Conservation (phyloP, 2,888 invertebrate species). For the Eilema sororculum region DNA sequence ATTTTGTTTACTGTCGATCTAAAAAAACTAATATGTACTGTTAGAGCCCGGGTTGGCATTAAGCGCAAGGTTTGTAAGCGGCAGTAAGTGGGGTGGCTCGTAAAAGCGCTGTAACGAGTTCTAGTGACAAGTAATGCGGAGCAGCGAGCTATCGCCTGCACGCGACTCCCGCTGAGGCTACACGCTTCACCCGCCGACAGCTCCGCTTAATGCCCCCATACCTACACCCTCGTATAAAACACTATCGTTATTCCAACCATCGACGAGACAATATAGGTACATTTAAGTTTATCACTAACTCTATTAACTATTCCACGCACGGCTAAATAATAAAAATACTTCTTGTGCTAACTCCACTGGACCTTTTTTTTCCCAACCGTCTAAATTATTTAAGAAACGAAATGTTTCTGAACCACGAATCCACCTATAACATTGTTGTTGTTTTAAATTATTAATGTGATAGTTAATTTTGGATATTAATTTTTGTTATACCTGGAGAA, state of each 20-base stretch:
- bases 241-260: conserved; percentile 28
- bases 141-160: conserved; percentile 69
- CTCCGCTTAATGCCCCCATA: conserved; percentile 47
- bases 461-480: too few species aligned
- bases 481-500: too few species aligned
- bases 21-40: conserved; percentile 69
- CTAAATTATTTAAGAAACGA: neutral
- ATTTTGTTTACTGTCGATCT: conserved; percentile 64
- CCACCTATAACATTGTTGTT: neutral
- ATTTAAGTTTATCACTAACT: neutral
- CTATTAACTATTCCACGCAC: neutral
- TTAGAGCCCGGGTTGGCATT: conserved; percentile 67
- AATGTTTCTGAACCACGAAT: neutral
- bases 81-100: conserved; percentile 67
- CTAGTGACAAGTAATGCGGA: conserved; percentile 64
- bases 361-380: neutral
- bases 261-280: neutral
- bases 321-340: neutral
- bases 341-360: neutral
- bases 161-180: conserved; percentile 70
- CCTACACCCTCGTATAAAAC: conserved; percentile 32
- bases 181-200: conserved; percentile 49
- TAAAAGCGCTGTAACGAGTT: conserved; percentile 72
- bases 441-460: neutral
- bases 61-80: conserved; percentile 72